Evolutionary conservation across 2,888 invertebrate genomes (phyloP).

Genomic region (Minunthozetes semirufus): DNA sequence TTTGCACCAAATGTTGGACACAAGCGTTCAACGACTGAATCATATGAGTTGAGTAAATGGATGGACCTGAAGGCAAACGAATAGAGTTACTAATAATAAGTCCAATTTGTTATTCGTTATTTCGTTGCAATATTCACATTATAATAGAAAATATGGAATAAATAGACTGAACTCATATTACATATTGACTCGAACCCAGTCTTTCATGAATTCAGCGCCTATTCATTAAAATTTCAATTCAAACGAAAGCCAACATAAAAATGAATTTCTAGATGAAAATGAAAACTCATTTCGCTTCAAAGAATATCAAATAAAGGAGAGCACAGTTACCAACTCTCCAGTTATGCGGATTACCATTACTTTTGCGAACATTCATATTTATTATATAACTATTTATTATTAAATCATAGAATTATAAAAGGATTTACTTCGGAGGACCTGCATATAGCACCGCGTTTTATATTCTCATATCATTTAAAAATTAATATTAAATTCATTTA

Average conservation of each 20-base stretch:
- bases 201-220: background rate
- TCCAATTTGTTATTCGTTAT: background rate
- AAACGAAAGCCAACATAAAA: constrained; percentile 12
- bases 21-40: background rate
- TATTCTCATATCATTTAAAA: background rate
- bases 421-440: background rate
- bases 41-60: background rate
- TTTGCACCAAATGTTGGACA: background rate
- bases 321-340: background rate
- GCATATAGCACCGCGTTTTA: background rate
- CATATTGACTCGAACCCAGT: background rate
- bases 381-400: background rate
- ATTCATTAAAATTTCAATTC: constrained; percentile 26
- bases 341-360: background rate
- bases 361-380: background rate
- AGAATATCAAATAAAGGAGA: background rate
- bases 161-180: constrained; percentile 11
- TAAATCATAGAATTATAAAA: constrained; percentile 15
- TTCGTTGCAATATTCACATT: background rate
- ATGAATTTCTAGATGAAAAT: constrained; percentile 8
- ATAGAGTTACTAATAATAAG: background rate
- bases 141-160: background rate
- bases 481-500: constrained; percentile 12
- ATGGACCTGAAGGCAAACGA: constrained; percentile 16
- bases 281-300: background rate